Base-by-base conservation (phyloP, 2,888 invertebrate genomes). In the Melanchra persicariae region DNA sequence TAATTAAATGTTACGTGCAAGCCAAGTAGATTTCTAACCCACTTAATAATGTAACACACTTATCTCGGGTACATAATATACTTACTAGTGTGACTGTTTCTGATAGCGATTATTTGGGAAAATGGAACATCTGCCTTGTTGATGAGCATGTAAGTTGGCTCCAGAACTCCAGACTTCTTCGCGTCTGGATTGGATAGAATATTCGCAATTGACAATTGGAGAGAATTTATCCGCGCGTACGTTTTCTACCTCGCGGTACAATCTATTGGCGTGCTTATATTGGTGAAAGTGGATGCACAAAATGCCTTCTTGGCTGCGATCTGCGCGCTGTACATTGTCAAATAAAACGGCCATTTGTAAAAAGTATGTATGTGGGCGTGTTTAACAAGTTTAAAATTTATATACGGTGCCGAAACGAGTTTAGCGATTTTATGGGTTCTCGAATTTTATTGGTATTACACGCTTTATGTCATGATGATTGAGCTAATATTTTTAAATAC, bases 241-340 rank as follows among this genome's bases (percentile, higher is more conserved):
- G 90, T 88, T 91, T 91, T 91, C 91, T 90, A 90, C 82, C 83
- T 82, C 77, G 85, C 90, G 84, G 85, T 90, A 90, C 90, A 88
- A 89, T 91, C 89, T 89, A 90, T 90, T 93, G 90, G 92, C 94
- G 92, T 93, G 92, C 89, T 91, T 89, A 85, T 90, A 91, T 91
- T 83, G 92, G 95, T 93, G 95, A 95, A 95, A 95, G 94, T 94
- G 85, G 90, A 92, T 93, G 92, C 91, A 92, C 92, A 89, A 92
- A 94, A 92, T 92, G 85, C 89, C 90, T 87, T 86, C 89, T 89
- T 83, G 77, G 79, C 83, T 84, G 84, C 87, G 83, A 85, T 90
- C 85, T 84, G 84, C 82, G 79, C 80, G 67, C 79, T 82, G 81
- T 77, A 81, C 85, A 83, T 87, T 88, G 85, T 88, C 88, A 88